Base-by-base conservation (phyloP, 1,140 invertebrate genomes). In the Drosophila lacertosa region DNA sequence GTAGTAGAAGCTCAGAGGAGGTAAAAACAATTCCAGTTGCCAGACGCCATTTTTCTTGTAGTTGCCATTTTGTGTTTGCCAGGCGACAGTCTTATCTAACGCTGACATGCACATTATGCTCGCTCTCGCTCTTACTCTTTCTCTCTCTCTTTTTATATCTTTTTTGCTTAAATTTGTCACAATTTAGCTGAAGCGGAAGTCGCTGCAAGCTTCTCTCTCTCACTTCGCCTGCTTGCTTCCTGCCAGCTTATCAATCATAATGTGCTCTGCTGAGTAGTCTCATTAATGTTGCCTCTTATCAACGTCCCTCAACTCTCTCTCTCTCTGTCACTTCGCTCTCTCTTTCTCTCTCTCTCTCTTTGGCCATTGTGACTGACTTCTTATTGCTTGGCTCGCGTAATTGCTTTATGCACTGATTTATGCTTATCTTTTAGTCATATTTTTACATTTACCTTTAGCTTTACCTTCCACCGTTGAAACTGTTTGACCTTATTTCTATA, bases 401-500 rank as follows among this genome's bases (percentile, higher is more conserved):
- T 84, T 84, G 73, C 77, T 70, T 81, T 86, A 86, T 84, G 47
- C 73, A 35, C 73, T 84, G 81, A 84, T 84, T 84, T 84, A 84
- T 84, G 81, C 69, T 84, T 86, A 84, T 84, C 81, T 84, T 74
- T 57, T 57, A 86, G 81, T 81, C 64, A 84, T 84, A 77, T 86
- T 84, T 86, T 77, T 77, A 86, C 81, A 77, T 86, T 86, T 81
- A 81, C 81, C 82, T 86, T 80, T 81, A 86, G 6, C 1, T 29
- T 29, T 29, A 5, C 26, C 26, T 7, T 9, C 39, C 29, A 15
- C 45, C 13, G 35, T 33, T 13, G 37, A 22, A 54, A 44, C 68
- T 55, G 44, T 77, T 68, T 84, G 81, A 86, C 81, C 80, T 66
- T 66, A 86, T 86, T 86, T 73, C 68, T 77, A 76, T 73, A 60